Percentiles rank a stretch among this genome's conserved stretches.
phyloP scores from a whole-genome alignment of 2,888 invertebrate genomes.

The Zelleria hepariella region DNA sequence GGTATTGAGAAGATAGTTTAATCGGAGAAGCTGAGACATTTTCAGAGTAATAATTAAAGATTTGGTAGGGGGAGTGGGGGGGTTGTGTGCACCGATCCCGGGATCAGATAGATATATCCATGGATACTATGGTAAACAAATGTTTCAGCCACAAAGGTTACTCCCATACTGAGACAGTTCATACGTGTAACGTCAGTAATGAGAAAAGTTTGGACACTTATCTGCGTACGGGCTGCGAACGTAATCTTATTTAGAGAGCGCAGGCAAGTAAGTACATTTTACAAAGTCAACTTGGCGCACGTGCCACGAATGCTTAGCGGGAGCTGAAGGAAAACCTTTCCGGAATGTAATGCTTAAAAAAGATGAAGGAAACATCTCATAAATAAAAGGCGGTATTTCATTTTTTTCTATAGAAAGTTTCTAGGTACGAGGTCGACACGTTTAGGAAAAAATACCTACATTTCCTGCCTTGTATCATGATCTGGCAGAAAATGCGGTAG shows the following conservation, averaged over 20 bases:
- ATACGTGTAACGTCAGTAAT: not conserved
- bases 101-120: no score
- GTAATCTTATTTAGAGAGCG: constrained; percentile 1
- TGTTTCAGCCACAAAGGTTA: not conserved
- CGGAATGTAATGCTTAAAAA: not conserved
- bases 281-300: not conserved
- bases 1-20: not conserved
- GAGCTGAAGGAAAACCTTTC: not conserved
- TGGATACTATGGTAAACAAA: no score
- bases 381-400: not conserved
- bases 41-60: no score
- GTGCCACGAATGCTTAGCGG: not conserved
- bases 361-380: not conserved
- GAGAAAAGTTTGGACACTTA: not conserved
- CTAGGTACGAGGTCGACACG: not conserved
- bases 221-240: not conserved
- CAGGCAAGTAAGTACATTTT: not conserved
- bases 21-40: not conserved
- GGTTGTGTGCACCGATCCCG: no score
- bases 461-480: not conserved
- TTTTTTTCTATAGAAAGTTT: not conserved
- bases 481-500: not conserved
- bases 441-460: not conserved
- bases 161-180: not conserved
- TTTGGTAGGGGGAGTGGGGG: no score